phyloP scores from a whole-genome alignment of 2,797 vertebrate species.

The Pogonophryne albipinna region DNA sequence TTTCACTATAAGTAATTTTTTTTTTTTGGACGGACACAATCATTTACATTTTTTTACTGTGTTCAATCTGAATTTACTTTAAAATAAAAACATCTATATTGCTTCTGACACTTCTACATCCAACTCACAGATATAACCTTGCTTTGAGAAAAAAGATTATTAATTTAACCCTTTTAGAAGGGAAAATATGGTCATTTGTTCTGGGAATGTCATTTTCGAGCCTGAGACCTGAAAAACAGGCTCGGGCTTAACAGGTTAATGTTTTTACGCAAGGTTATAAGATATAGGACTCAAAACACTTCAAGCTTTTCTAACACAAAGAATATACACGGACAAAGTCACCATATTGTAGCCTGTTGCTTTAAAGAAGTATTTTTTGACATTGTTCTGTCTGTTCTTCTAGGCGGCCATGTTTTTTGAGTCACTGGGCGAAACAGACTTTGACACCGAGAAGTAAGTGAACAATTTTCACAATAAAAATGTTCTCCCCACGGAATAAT shows the following conservation, averaged over 20 bases:
- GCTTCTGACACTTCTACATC: too few species aligned
- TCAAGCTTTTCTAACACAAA: neutral
- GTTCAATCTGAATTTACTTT: too few species aligned
- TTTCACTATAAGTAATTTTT: too few species aligned
- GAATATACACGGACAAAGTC: neutral
- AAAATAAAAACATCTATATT: too few species aligned
- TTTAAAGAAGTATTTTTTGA: neutral
- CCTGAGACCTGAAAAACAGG: too few species aligned
- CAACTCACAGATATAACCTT: too few species aligned
- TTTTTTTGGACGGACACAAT: too few species aligned
- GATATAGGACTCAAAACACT: neutral
- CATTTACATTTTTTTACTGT: too few species aligned
- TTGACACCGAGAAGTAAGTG: constrained; percentile 76
- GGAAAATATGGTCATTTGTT: too few species aligned
- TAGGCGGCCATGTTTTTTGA: constrained; percentile 76
- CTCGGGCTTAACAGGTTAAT: neutral
- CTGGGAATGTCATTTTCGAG: too few species aligned
- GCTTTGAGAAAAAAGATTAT: too few species aligned
- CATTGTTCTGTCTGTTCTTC: constrained; percentile 13
- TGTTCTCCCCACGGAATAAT: neutral
- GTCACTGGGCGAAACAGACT: constrained; percentile 20
- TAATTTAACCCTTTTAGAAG: too few species aligned
- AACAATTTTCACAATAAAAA: neutral
- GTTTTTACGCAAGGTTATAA: neutral
- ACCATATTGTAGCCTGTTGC: neutral